Base-by-base conservation (phyloP, 2,113 vertebrate genomes). In the Leptocoma aspasia region DNA sequence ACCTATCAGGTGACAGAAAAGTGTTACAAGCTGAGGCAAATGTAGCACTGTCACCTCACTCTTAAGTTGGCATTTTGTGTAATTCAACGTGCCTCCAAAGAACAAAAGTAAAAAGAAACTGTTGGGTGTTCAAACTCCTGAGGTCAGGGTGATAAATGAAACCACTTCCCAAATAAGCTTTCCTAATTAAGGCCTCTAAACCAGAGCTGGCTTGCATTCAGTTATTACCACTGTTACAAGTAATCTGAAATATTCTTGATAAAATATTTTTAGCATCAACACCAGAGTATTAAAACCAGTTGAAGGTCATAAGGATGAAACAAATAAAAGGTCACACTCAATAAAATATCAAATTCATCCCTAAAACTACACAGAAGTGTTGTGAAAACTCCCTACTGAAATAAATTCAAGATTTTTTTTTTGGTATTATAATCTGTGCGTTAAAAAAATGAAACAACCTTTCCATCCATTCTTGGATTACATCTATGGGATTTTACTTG, bases 211-310 rank as follows among this genome's bases (percentile, higher is more conserved):
- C 95, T 96, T 95, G 91, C 84, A 66, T 96, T 96, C 96, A 95
- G 70, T 91, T 86, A 96, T 92, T 41, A 94, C 57, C 89, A 95
- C 84, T 94, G 95, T 70, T 95, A 93, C 57, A 94, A 97, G 96
- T 90, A 97, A 78, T 95, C 95, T 91, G 86, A 97, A 96, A 96
- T 90, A 96, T 82, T 82, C 82, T 88, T 96, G 97, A 98, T 97
- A 98, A 98, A 98, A 95, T 95, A 87, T 91, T 95, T 97, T 97
- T 80, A 71, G 73, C 95, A 94, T 80, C 30, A 7, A 63, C 57
- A 84, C 31, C 77, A 84, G 75, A 18, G 72, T 96, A 94, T 66
- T 70, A 86, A 81, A 68, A 70, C 60, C 71, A 82, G 86, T 30
- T 95, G 56, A 96, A 97, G 95, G 97, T 97, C 96, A 97, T 47